Base-by-base conservation (phyloP, 2,888 invertebrate genomes). In the Drosophila recens region DNA sequence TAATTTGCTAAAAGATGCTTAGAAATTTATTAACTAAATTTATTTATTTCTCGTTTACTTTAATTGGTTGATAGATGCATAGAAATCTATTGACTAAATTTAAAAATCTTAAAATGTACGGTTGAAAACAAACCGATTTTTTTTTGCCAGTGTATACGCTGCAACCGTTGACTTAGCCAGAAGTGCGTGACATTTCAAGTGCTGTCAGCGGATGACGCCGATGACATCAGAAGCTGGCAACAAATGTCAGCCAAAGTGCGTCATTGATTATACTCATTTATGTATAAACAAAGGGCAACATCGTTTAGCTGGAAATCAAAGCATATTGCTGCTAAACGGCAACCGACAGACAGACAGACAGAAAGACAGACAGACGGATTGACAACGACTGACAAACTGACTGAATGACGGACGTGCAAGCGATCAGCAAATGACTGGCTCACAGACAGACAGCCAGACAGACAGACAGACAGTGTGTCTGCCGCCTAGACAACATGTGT, bases 201-300 rank as follows among this genome's bases (percentile, higher is more conserved):
- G 74, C 71, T 58, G 72, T 42, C 73, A 52, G 45, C 57, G 23
- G 68, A 57, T 61, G 74, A 66, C 72, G 61, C 65, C 68, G 82
- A 89, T 90, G 90, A 90, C 89, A 89, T 89, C 88, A 86, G 71
- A 79, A 73, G 65, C 72, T 77, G 56, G 56, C 80, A 75, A 75
- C 79, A 90, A 89, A 90, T 89, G 89, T 82, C 87, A 87, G 66
- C 62, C 65, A 74, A 82, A 57, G 81, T 87, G 87, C 87, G 87
- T 84, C 84, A 85, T 85, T 67, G 71, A 76, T 79, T 57, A 40
- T 54, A 42, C 33, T 34, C 8, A 43, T 43, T 38, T 23, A 40
- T 53, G 40, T 27, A 54, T 51, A 67, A 61, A 74, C 79, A 86
- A 87, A 87, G 89, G 87, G 87, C 82, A 88, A 65, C 62, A 46